phyloP scores from a whole-genome alignment of 2,888 invertebrate species.

The Matsumyia berberina region DNA sequence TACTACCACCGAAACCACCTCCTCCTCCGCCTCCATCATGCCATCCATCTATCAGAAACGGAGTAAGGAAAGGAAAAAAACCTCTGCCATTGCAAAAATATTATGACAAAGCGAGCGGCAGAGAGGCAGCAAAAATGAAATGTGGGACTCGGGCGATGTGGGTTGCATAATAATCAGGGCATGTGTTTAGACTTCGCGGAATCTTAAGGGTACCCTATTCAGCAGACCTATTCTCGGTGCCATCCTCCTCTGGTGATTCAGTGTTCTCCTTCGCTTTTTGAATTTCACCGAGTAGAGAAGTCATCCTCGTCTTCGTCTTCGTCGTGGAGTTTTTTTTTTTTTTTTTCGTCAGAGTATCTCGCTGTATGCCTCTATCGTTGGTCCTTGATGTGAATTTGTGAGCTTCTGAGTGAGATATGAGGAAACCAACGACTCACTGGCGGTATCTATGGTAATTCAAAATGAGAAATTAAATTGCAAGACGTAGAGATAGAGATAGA shows the following conservation, averaged over 20 bases:
- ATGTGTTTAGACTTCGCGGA: slow-evolving; percentile 71
- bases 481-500: slow-evolving; percentile 19
- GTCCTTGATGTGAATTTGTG: slow-evolving; percentile 71
- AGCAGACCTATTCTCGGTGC: slow-evolving; percentile 15
- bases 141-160: slow-evolving; percentile 68
- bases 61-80: slow-evolving; percentile 24
- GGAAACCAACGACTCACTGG: slow-evolving; percentile 63
- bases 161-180: slow-evolving; percentile 75
- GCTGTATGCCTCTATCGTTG: slow-evolving; percentile 16
- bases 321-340: background rate
- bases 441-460: slow-evolving; percentile 74
- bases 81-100: slow-evolving; percentile 39
- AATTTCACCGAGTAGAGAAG: slow-evolving; percentile 11
- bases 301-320: slow-evolving; percentile 20
- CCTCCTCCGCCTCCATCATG: background rate
- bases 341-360: background rate
- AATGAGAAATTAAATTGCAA: slow-evolving; percentile 76
- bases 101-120: slow-evolving; percentile 55
- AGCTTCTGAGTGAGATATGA: slow-evolving; percentile 53
- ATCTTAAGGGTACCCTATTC: slow-evolving; percentile 47
- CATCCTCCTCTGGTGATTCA: background rate
- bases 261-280: slow-evolving; percentile 3
- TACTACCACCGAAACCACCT: slow-evolving; percentile 5
- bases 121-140: slow-evolving; percentile 64
- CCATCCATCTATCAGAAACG: slow-evolving; percentile 41